Conservation (phyloP, 1,140 invertebrate genomes). For the Mesaphorura yosii region DNA sequence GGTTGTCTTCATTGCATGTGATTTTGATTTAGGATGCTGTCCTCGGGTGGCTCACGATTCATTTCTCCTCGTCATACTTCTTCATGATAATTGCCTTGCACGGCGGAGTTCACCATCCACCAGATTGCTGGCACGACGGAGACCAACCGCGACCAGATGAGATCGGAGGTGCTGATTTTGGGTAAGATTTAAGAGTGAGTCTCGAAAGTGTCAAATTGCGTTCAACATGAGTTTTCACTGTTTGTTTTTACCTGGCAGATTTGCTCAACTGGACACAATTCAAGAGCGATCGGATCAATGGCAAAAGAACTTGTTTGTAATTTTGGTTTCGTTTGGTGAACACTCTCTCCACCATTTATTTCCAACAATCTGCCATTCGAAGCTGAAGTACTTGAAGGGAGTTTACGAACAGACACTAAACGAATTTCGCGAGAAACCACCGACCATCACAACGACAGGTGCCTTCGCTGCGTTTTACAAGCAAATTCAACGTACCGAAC, state of each 20-base stretch:
- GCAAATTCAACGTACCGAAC: conserved; percentile 11
- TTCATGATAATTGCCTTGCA: conserved; percentile 30
- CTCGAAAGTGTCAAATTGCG: too few species aligned
- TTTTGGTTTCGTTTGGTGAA: conserved; percentile 61
- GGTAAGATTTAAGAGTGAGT: too few species aligned
- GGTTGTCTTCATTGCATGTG: too few species aligned
- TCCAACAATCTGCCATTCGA: conserved; percentile 22
- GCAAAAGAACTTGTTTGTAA: conserved; percentile 41
- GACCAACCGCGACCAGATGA: conserved; percentile 28
- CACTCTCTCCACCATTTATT: conserved; percentile 41
- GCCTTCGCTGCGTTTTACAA: conserved; percentile 4
- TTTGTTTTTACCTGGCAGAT: background rate
- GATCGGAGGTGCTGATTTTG: conserved; percentile 30
- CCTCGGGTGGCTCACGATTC: conserved; percentile 27
- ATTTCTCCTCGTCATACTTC: conserved; percentile 18
- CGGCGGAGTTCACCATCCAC: conserved; percentile 30
- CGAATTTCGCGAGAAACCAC: conserved; percentile 15
- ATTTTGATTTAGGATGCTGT: too few species aligned
- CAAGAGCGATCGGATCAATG: conserved; percentile 50
- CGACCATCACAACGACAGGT: conserved; percentile 6
- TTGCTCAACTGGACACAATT: conserved; percentile 46
- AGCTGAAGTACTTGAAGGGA: conserved; percentile 15
- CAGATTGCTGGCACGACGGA: conserved; percentile 33
- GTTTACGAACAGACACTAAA: conserved; percentile 8
- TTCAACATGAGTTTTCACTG: background rate